These are phyloP conservation scores for Varroa destructor DNA, from an alignment of 1,140 invertebrate genomes.

Conservation along the genomic window DNA sequence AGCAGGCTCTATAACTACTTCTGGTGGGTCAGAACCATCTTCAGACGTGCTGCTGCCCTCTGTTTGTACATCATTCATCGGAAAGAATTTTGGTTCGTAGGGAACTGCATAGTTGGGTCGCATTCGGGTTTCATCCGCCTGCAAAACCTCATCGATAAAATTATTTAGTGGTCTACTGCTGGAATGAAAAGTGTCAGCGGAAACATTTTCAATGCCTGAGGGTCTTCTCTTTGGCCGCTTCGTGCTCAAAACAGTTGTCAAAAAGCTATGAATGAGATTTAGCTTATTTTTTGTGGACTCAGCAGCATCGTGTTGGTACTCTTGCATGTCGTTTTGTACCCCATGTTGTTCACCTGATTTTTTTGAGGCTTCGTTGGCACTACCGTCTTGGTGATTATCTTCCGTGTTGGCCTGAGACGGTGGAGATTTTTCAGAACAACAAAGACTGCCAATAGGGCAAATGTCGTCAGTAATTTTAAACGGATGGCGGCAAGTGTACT, in stretches of 20 bases:
- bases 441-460: conserved; percentile 13
- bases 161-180: background rate
- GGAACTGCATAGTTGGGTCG: background rate
- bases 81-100: conserved; percentile 10
- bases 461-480: conserved; percentile 18
- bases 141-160: background rate
- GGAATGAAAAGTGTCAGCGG: background rate
- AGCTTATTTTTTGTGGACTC: conserved; percentile 10
- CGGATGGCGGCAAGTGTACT: conserved; percentile 17
- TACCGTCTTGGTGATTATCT: background rate
- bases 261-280: conserved; percentile 16
- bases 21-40: background rate
- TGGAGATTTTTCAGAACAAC: background rate
- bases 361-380: background rate
- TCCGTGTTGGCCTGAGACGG: too few species aligned
- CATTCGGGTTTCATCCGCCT: background rate
- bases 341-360: background rate
- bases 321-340: too few species aligned
- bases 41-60: background rate
- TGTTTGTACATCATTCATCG: background rate
- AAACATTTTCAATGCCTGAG: too few species aligned
- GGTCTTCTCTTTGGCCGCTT: background rate
- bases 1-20: conserved; percentile 19
- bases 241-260: conserved; percentile 15
- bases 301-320: conserved; percentile 1